Evolutionary conservation across 1,140 invertebrate species (phyloP).

Genomic region (Drosophila miranda): DNA sequence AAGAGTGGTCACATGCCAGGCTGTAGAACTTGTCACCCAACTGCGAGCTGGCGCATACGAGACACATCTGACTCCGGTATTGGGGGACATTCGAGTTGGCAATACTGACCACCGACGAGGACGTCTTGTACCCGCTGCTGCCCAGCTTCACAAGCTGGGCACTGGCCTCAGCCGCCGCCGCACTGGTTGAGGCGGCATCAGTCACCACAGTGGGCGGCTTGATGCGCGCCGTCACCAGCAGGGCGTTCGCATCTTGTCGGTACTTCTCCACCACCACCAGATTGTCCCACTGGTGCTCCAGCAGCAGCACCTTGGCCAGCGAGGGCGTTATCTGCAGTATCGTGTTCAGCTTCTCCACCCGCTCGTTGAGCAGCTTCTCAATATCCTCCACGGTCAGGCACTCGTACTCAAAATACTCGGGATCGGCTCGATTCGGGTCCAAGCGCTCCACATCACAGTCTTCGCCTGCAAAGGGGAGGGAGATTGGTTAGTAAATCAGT

Average conservation of each 20-base stretch:
- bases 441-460: conserved; percentile 90
- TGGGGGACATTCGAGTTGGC: conserved; percentile 38
- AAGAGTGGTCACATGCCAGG: conserved; percentile 94
- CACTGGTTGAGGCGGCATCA: conserved; percentile 53
- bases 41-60: conserved; percentile 85
- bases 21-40: conserved; percentile 88
- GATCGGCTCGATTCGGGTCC: conserved; percentile 91
- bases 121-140: conserved; percentile 56
- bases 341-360: conserved; percentile 94
- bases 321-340: conserved; percentile 94
- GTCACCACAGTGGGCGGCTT: conserved; percentile 84
- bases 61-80: conserved; percentile 82
- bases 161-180: conserved; percentile 49
- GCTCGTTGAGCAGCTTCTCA: conserved; percentile 95
- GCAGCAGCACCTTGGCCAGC: conserved; percentile 94
- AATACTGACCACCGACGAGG: conserved; percentile 6
- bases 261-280: conserved; percentile 91
- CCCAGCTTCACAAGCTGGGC: conserved; percentile 51
- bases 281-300: conserved; percentile 93
- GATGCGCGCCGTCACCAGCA: conserved; percentile 91
- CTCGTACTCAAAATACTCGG: conserved; percentile 94
- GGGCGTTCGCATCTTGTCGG: conserved; percentile 88
- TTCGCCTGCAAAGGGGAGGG: conserved; percentile 76
- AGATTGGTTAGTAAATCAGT: not conserved
- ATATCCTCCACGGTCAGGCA: conserved; percentile 96